Percentiles rank a stretch among this genome's conserved stretches.
Conservation (phyloP, 2,888 invertebrate species). For the Desoria tigrina region DNA sequence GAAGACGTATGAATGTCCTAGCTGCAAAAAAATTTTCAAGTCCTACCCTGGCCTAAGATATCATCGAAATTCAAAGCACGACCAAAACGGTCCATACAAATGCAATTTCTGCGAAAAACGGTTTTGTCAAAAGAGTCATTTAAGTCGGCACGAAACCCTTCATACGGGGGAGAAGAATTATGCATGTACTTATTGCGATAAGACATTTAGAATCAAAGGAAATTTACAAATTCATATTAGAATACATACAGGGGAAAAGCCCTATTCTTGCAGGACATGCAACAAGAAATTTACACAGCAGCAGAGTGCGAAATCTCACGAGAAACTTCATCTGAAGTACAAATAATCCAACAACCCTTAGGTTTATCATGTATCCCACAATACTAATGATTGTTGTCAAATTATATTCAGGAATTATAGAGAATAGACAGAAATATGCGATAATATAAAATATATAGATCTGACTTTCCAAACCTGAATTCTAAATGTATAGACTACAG, state of each 20-base stretch:
- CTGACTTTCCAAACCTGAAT: no score
- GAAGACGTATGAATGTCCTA: constrained; percentile 46
- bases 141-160: constrained; percentile 44
- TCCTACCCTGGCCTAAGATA: constrained; percentile 47
- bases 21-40: constrained; percentile 44
- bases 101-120: constrained; percentile 46
- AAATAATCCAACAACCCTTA: constrained; percentile 26
- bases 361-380: background rate
- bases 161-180: constrained; percentile 47
- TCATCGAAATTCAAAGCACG: constrained; percentile 45
- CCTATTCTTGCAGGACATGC: constrained; percentile 41
- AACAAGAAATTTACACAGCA: constrained; percentile 44
- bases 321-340: constrained; percentile 48
- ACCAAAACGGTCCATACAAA: constrained; percentile 48
- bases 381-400: background rate
- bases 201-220: constrained; percentile 46
- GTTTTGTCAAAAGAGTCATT: constrained; percentile 46
- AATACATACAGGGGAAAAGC: constrained; percentile 44
- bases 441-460: constrained; percentile 8
- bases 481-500: no score
- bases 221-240: constrained; percentile 45
- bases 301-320: constrained; percentile 47
- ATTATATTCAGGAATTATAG: constrained; percentile 7
- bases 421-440: constrained; percentile 11
- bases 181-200: constrained; percentile 46